A percentile compares a stretch with the other conserved stretches of the same genome.
phyloP scores from a whole-genome alignment of 2,797 vertebrate species.

The Falco biarmicus region DNA sequence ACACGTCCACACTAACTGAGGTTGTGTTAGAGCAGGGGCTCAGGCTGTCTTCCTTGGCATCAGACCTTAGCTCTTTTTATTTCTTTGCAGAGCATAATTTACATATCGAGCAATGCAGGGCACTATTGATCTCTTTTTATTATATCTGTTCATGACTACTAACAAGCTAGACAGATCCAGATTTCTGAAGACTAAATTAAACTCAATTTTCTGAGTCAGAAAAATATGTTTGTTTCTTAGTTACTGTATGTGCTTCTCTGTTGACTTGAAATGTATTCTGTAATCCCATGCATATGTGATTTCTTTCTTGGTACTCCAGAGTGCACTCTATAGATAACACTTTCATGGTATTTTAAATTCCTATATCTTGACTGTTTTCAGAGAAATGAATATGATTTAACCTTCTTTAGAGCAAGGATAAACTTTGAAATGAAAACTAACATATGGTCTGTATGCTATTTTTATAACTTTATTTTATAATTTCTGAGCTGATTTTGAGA shows the following conservation, averaged over 20 bases:
- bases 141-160: background rate
- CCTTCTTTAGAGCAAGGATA: constrained; percentile 73
- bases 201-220: constrained; percentile 59
- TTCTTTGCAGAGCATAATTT: background rate
- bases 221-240: constrained; percentile 69
- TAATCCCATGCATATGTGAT: constrained; percentile 72
- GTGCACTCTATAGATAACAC: constrained; percentile 73
- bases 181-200: constrained; percentile 56
- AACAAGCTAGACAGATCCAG: constrained; percentile 2
- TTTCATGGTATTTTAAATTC: constrained; percentile 71
- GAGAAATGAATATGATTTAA: constrained; percentile 71
- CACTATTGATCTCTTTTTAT: background rate
- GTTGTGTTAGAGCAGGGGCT: background rate
- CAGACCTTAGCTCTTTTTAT: background rate
- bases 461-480: constrained; percentile 68
- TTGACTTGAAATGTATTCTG: constrained; percentile 69
- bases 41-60: fast-evolving
- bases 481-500: constrained; percentile 62
- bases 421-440: constrained; percentile 74
- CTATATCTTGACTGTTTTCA: constrained; percentile 73
- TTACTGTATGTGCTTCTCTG: constrained; percentile 59
- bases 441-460: constrained; percentile 70
- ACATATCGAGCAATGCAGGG: background rate
- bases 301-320: constrained; percentile 62
- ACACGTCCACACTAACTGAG: background rate